Evolutionary conservation across 2,113 vertebrate genomes (phyloP), one percentile per base, ranked within the genome.

Genomic region (Sinocyclocheilus grahami): DNA sequence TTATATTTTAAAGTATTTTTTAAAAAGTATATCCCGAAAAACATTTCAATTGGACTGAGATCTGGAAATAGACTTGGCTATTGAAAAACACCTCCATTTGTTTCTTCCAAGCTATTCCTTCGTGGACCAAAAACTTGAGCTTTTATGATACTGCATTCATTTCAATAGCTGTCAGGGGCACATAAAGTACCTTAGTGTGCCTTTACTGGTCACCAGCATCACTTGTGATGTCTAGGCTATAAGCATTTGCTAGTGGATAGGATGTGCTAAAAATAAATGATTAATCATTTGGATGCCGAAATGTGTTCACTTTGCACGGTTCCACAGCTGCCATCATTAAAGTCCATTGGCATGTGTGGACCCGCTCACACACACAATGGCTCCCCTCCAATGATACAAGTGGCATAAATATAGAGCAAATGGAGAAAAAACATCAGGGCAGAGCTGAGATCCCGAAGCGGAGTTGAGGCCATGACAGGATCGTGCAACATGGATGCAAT

Each of bases 351-450:
- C 72, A 51, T 76, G 72, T 48, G 24, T 10, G 63, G 27, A 42
- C 74, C 78, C 46, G 22, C 77, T 79, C n/a, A 75, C 67, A 63
- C 53, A 86, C 71, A 46, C 46, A 74, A 75, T 8, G 72, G 42
- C 72, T 48, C 72, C n/a, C 42, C 16, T 75, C 42, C 42, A 74
- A n/a, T 20, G 51, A 65, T 58, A 75, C 46, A 65, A 62, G 53
- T 42, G 53, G 5, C 37, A 48, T 48, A 75, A 46, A 75, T 75
- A 2, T n/a, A 7, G 72, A 13, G n/a, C n/a, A 65, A 65, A 65
- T 79, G 78, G 58, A 51, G 63, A 83, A 82, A 53, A 3, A 1
- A 4, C 30, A 65, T 83, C 58, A 30, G 63, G 33, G 24, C 62
- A 51, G 42, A 82, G 80, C 22, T 74, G 39, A 71, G 67, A 39